Conservation (phyloP, 2,888 invertebrate species). For the Oscheius sp. region DNA sequence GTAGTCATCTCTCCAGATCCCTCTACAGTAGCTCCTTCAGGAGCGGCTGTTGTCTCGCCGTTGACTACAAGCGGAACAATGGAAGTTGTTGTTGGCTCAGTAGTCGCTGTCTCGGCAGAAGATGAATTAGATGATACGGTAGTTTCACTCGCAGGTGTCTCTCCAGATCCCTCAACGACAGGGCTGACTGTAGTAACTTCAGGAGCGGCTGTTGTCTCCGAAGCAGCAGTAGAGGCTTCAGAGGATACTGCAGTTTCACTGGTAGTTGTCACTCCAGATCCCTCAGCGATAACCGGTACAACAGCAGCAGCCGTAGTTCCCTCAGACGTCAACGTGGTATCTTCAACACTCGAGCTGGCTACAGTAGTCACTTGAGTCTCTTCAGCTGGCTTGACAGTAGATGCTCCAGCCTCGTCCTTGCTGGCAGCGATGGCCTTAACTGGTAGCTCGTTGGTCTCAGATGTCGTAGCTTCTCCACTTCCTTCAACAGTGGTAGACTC, state of each 20-base stretch:
- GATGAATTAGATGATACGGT: not conserved
- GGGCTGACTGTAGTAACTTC: slow-evolving; percentile 18
- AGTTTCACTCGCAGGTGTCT: not conserved
- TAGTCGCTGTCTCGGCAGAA: slow-evolving; percentile 28
- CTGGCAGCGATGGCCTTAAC: not conserved
- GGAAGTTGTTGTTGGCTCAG: not conserved
- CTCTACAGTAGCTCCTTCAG: slow-evolving; percentile 11
- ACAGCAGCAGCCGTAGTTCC: slow-evolving; percentile 30
- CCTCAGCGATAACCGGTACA: slow-evolving; percentile 19
- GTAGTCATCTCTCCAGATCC: not conserved
- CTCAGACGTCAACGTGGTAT: slow-evolving; percentile 19
- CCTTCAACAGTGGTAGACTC: not conserved
- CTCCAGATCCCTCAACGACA: slow-evolving; percentile 1
- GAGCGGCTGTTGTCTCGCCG: not conserved
- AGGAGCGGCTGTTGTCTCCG: slow-evolving; percentile 2
- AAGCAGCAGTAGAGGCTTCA: slow-evolving; percentile 21
- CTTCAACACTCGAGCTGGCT: too few relatives aligned
- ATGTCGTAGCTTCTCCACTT: slow-evolving; percentile 2
- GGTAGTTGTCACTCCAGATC: slow-evolving; percentile 12
- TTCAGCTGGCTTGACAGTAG: slow-evolving; percentile 37
- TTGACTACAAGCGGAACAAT: not conserved
- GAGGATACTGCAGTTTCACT: not conserved
- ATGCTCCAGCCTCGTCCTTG: slow-evolving; percentile 5
- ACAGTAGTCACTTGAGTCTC: not conserved
- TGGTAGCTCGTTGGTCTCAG: not conserved